Evolutionary conservation across 2,888 invertebrate genomes (phyloP), one percentile per base, ranked within the genome.

Genomic region (Harpagoxenus sublaevis): DNA sequence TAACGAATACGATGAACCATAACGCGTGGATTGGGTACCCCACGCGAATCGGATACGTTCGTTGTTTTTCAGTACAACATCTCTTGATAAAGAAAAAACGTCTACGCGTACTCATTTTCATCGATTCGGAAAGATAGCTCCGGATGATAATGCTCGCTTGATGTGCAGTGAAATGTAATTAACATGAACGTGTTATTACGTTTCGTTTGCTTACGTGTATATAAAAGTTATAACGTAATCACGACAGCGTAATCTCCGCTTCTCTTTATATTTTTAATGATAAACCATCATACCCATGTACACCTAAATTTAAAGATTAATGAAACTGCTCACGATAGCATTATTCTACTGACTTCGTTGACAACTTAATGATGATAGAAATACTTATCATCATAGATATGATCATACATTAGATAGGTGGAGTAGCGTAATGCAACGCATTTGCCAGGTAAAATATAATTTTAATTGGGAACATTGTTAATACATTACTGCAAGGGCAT

Each of bases 1-100:
- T 91, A 92, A 89, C 88, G 86, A 90, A 90, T 89, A 91, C 88
- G 90, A 90, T 88, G 82, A 75, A 86, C 89, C 84, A 85, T 89
- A 90, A 91, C 82, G 78, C 83, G 75, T 74, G 85, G 77, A 86
- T 86, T 84, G 23, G 23, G 23, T 23, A 23, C 84, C 74, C 66
- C 84, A 28, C 84, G 81, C 78, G 74, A 85, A 90, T 88, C 86
- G 84, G 42, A 86, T 83, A 84, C 77, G 75, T 82, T 82, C 63
- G 55, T 84, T 84, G 78, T 85, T 71, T 68, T 71, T 62, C 57
- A 31, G 23, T n/a, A 39, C 2, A n/a, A 23, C 53, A 28, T 45
- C 53, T 55, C 12, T 39, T 9, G n/a, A 31, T 53, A n/a, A 57
- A 53, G 6, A 23, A 23, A 55, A 48, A 23, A 39, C 23, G 45